Conservation (phyloP, 64 coral and sea anemone species). For the Stichodactyla helianthus region DNA sequence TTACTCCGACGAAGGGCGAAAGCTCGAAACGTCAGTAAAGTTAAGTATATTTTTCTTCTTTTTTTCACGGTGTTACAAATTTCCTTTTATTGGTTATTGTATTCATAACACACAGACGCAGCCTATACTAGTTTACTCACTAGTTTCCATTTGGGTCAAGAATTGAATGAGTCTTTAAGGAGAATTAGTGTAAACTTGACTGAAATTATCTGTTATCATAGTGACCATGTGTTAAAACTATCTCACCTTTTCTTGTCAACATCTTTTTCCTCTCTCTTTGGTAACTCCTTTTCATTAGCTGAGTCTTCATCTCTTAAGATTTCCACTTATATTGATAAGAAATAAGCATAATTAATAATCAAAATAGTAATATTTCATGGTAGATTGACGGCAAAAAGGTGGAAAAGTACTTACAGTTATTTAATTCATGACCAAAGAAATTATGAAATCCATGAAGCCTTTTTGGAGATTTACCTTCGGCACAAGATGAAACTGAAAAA, state of each 20-base stretch:
- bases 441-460: constrained; percentile 83
- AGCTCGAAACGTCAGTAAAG: too few species aligned
- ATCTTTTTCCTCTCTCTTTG: background rate
- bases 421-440: constrained; percentile 82
- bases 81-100: too few species aligned
- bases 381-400: background rate
- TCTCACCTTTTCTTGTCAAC: background rate
- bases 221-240: background rate
- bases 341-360: too few species aligned
- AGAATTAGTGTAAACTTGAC: too few species aligned
- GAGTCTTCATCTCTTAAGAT: background rate
- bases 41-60: too few species aligned
- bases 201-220: background rate
- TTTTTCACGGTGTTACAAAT: too few species aligned
- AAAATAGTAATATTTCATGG: background rate
- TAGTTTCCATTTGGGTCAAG: too few species aligned
- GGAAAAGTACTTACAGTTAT: constrained; percentile 46
- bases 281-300: background rate
- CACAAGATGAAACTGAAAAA: constrained; percentile 60
- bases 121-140: too few species aligned
- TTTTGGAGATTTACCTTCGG: constrained; percentile 35
- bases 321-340: background rate
- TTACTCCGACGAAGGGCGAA: too few species aligned
- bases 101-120: too few species aligned
- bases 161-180: too few species aligned